Percentiles rank a stretch among this genome's conserved stretches.
phyloP scores from a whole-genome alignment of 2,797 vertebrate species.

The Sebastes vulpes region DNA sequence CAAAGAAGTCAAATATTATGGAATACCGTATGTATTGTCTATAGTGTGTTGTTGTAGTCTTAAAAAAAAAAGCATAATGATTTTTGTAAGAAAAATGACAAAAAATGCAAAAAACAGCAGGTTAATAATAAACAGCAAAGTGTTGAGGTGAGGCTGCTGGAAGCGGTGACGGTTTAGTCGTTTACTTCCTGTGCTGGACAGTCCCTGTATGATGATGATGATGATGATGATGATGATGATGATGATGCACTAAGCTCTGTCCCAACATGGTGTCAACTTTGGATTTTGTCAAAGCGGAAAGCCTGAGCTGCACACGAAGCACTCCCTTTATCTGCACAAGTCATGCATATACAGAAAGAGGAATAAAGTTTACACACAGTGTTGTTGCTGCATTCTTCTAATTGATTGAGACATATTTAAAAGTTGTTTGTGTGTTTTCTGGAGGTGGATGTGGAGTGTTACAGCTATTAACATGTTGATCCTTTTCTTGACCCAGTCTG shows the following conservation, averaged over 20 bases:
- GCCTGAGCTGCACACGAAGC: conserved; percentile 51
- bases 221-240: neutral
- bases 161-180: conserved; percentile 68
- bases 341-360: conserved; percentile 62
- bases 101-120: conserved; percentile 71
- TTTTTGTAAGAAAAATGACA: conserved; percentile 81
- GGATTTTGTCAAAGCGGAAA: conserved; percentile 15
- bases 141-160: conserved; percentile 53
- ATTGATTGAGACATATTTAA: neutral
- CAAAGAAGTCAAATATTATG: conserved; percentile 77
- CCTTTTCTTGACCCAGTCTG: conserved; percentile 3
- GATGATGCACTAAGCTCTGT: neutral
- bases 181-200: conserved; percentile 32
- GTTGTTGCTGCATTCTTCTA: conserved; percentile 1
- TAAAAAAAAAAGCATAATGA: conserved; percentile 63
- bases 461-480: neutral
- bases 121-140: conserved; percentile 63
- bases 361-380: conserved; percentile 80
- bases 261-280: neutral
- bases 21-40: conserved; percentile 87
- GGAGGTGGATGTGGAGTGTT: neutral
- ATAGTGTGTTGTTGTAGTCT: conserved; percentile 82
- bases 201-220: neutral
- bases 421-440: neutral
- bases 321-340: conserved; percentile 63